Evolutionary conservation across 2,888 invertebrate genomes (phyloP).

Genomic region (Ischnus inquisitorius): DNA sequence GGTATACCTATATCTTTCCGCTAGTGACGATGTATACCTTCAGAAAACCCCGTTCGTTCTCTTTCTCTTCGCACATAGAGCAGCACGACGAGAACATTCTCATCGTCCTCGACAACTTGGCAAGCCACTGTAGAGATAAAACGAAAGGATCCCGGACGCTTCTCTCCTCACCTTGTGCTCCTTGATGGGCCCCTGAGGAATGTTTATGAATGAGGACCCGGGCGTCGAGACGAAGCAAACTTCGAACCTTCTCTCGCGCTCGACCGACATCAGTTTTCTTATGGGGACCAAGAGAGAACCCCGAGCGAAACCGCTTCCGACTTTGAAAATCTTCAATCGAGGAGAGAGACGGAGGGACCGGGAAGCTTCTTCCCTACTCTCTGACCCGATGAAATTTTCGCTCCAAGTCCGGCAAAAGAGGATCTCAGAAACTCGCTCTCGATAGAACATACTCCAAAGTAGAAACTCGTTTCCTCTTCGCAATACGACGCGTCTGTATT

Average conservation of each 20-base stretch:
- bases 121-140: slow-evolving; percentile 23
- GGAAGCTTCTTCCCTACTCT: neutral
- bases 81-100: slow-evolving; percentile 8
- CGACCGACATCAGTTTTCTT: neutral
- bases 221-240: slow-evolving; percentile 53
- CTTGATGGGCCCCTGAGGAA: slow-evolving; percentile 65
- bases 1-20: slow-evolving; percentile 10
- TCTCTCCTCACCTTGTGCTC: slow-evolving; percentile 4
- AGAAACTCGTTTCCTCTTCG: slow-evolving; percentile 49
- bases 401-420: slow-evolving; percentile 29
- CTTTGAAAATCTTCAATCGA: slow-evolving; percentile 58
- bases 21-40: slow-evolving; percentile 16
- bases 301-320: slow-evolving; percentile 2
- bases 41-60: slow-evolving; percentile 54
- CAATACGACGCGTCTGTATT: slow-evolving; percentile 37
- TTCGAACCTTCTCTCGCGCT: neutral
- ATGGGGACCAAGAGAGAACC: neutral
- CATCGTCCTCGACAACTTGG: slow-evolving; percentile 27
- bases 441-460: slow-evolving; percentile 46
- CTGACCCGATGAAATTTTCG: slow-evolving; percentile 61
- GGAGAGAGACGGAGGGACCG: neutral
- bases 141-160: slow-evolving; percentile 11
- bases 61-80: slow-evolving; percentile 1
- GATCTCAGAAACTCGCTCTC: neutral
- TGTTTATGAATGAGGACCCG: slow-evolving; percentile 77